Evolutionary conservation across 2,797 vertebrate species (phyloP), one percentile per base, ranked within the genome.

Genomic region (Sebastes umbrosus): DNA sequence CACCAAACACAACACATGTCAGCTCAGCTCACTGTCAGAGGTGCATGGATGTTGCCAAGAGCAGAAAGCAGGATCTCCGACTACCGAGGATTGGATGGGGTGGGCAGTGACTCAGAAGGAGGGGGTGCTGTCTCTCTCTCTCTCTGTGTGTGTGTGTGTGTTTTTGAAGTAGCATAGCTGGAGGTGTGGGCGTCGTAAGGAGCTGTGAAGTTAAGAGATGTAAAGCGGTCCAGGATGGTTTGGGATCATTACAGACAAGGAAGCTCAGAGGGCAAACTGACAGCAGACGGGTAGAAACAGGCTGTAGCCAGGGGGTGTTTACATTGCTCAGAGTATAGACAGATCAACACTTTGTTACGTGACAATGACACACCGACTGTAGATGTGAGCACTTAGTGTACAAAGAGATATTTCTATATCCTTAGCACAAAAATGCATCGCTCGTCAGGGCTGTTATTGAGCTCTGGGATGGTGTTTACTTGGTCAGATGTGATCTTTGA

Each of bases 251-350:
- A 50, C 46, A 62, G 50, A 74, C 13, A 5, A 68, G 54, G 54
- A n/a, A 27, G 65, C 54, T 69, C 64, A 36, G 18, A 43, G 55
- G 22, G 9, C 32, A 62, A 46, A 68, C 20, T 55, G 74, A 75
- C 54, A 8, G 65, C 10, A 74, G 77, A 50, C 13, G 2, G 75
- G 84, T 79, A 77, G 71, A 79, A 77, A 78, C 87, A 36, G 70
- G 66, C 70, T 46, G 43, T 58, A 69, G 55, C 58, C 54, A 4
- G 46, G 1, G 31, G 67, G 59, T 80, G 67, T 82, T 85, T 80
- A 62, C 60, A 7, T 25, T 24, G 10, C 46, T 78, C 32, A 4
- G 24, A 27, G 36, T 70, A 31, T 3, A 63, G 31, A 34, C 34
- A 6, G 16, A 24, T 67, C 27, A 55, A 34, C 54, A 8, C 74